These are phyloP conservation scores for Euura lappo DNA, from an alignment of 1,140 invertebrate species.

Conservation along the genomic window DNA sequence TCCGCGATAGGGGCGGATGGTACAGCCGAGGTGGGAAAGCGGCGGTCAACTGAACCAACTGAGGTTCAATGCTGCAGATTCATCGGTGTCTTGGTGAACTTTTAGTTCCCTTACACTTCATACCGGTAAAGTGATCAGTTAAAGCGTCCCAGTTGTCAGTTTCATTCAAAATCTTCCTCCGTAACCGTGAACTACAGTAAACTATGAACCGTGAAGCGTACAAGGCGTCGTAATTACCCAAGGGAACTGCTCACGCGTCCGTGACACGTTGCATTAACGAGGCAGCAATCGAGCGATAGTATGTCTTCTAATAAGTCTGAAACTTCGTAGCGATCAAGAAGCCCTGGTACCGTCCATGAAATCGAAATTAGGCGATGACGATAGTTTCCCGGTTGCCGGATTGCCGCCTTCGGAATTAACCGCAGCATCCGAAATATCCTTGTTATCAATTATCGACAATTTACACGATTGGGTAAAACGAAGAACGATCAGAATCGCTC, in stretches of 20 bases:
- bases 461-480: neutral
- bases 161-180: neutral
- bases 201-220: neutral
- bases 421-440: neutral
- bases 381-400: neutral
- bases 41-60: neutral
- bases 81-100: no score
- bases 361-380: neutral
- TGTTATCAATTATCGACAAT: neutral
- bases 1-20: neutral
- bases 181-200: neutral
- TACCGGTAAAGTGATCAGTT: no score
- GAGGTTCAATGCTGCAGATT: neutral
- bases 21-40: neutral
- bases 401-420: neutral
- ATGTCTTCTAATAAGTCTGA: constrained; percentile 1
- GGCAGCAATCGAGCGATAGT: neutral
- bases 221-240: constrained; percentile 2
- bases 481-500: neutral
- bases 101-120: no score
- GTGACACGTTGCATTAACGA: constrained; percentile 1
- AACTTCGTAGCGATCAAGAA: neutral
- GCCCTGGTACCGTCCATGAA: neutral
- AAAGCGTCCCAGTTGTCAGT: no score
- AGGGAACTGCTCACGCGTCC: neutral